Base-by-base conservation (phyloP, 2,113 vertebrate species). In the Sylvietta virens region DNA sequence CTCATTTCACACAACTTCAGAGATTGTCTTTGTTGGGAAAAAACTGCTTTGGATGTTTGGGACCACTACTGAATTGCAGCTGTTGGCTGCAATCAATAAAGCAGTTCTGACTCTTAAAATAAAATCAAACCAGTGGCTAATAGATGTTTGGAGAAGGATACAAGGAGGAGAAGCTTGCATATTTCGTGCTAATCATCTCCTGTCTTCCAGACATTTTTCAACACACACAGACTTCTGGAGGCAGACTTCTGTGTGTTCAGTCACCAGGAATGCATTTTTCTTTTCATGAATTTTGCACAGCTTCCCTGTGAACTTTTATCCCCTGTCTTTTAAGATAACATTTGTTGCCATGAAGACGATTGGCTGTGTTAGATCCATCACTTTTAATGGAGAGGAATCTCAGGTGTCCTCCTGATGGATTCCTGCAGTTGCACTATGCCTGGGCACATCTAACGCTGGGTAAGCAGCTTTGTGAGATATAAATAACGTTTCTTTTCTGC, bases 381-480 rank as follows among this genome's bases (percentile, higher is more conserved):
- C 51, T 91, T 89, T 42, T 73, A 81, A 61, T 9, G 64, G 90
- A 74, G 88, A 87, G 81, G 81, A 85, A 39, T 65, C 86, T 58
- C 57, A 57, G 85, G 82, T 72, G 91, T 90, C 35, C 44, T 90
- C 70, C 91, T 82, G 40, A 42, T 73, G 81, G 76, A 76, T 67
- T 91, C 81, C 92, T 66, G 77, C 83, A 42, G 60, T 20, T 86
- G 87, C 69, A 19, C 86, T 37, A 0, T 65, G 85, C 70, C 74
- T 53, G 4, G n/a, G 67, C 53, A n/a, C 53, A 64, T 58, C 92
- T 64, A 50, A 74, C 44, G 48, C 93, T 90, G 84, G 78, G 48
- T 81, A 89, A 96, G 95, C 90, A 93, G 90, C 92, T 91, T 95
- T 83, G 76, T 90, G 13, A 35, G 73, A 65, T 91, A 84, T 40